A percentile compares a stretch with the other conserved stretches of the same genome.
These are phyloP conservation scores for Ispidina picta DNA, from an alignment of 2,797 vertebrate species.

Conservation along the genomic window DNA sequence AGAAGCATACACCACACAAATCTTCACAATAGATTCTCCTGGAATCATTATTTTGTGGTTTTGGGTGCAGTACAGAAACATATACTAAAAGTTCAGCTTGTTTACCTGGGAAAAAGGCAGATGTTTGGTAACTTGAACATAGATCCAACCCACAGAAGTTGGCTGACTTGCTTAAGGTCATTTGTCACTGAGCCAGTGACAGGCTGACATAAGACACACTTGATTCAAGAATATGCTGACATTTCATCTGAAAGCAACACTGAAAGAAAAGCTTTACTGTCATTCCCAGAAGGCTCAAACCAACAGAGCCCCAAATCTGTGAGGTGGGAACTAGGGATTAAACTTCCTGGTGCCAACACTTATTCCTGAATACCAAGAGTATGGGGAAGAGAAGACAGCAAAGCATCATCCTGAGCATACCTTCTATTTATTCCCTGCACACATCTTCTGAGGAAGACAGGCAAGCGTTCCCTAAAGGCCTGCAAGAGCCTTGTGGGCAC, in stretches of 20 bases:
- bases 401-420: not conserved
- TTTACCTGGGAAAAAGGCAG: not conserved
- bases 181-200: not conserved
- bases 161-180: not conserved
- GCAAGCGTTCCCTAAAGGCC: not conserved
- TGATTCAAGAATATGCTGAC: not conserved
- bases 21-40: not conserved
- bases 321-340: not conserved
- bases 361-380: not conserved
- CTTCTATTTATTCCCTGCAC: not conserved
- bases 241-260: not conserved
- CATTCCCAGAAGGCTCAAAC: not conserved
- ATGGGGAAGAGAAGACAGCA: not conserved
- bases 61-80: not conserved
- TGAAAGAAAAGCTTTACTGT: not conserved
- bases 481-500: not conserved
- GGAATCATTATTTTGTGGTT: not conserved
- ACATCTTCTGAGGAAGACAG: not conserved
- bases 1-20: not conserved
- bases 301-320: not conserved
- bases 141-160: not conserved
- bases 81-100: not conserved
- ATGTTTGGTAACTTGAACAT: accelerated
- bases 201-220: not conserved
- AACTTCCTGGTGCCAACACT: not conserved